phyloP scores from a whole-genome alignment of 1,140 invertebrate genomes.

The Oedothorax gibbosus region DNA sequence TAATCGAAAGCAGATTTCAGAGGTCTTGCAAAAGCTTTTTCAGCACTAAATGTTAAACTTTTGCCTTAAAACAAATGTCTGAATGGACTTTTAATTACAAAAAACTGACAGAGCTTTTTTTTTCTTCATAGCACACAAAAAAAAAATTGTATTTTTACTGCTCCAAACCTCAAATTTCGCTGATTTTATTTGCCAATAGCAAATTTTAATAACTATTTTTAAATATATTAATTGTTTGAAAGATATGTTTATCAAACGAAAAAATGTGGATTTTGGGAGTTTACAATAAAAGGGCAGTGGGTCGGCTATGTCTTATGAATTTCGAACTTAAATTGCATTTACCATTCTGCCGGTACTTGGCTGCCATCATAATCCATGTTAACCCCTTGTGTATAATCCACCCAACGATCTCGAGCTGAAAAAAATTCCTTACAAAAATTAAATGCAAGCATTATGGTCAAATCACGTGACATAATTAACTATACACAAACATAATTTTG shows the following conservation, averaged over 20 bases:
- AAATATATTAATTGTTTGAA: not conserved
- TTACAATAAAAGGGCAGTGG: not conserved
- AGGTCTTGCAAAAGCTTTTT: too few relatives aligned
- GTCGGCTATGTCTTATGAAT: not conserved
- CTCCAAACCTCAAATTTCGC: not conserved
- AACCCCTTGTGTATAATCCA: constrained; percentile 83
- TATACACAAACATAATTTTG: not conserved
- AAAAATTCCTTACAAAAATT: not conserved
- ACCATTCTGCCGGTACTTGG: constrained; percentile 93
- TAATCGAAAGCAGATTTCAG: too few relatives aligned
- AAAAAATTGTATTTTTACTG: too few relatives aligned
- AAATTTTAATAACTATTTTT: not conserved
- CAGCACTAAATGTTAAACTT: too few relatives aligned
- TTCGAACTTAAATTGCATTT: constrained; percentile 66
- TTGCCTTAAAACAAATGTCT: too few relatives aligned
- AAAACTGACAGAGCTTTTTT: not conserved
- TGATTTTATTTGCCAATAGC: not conserved
- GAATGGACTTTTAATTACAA: not conserved
- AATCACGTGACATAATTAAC: not conserved
- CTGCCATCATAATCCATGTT: constrained; percentile 92
- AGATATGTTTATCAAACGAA: not conserved
- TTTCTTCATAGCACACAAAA: not conserved
- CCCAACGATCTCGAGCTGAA: constrained; percentile 89
- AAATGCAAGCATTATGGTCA: not conserved
- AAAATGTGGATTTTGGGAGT: not conserved